phyloP scores from a whole-genome alignment of 2,797 vertebrate species.

The Centroberyx gerrardi region DNA sequence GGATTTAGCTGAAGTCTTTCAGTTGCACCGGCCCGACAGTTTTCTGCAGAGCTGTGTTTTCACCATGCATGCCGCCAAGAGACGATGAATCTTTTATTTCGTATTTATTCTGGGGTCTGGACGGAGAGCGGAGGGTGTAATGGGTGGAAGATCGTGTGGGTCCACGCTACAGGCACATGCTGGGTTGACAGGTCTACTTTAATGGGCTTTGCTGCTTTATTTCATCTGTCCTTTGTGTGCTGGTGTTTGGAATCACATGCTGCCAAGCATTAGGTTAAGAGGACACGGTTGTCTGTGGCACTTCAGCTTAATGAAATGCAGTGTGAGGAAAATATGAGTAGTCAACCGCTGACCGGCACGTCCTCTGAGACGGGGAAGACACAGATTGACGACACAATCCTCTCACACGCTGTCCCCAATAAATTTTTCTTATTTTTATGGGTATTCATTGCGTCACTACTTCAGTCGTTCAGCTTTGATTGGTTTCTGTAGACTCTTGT shows the following conservation, averaged over 20 bases:
- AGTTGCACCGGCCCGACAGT: constrained; percentile 25
- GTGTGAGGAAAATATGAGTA: constrained; percentile 8
- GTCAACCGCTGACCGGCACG: constrained; percentile 21
- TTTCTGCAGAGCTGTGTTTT: constrained; percentile 52
- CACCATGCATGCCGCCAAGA: constrained; percentile 32
- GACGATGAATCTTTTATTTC: constrained; percentile 77
- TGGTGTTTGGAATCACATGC: constrained; percentile 19
- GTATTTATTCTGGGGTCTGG: constrained; percentile 64
- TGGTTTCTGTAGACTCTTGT: not conserved
- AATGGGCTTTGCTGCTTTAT: constrained; percentile 46
- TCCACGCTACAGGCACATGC: constrained; percentile 46
- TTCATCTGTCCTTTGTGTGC: constrained; percentile 33
- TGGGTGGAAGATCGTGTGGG: constrained; percentile 19
- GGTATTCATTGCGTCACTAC: not conserved
- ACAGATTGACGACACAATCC: not conserved
- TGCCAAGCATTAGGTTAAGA: constrained; percentile 3
- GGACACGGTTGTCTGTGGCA: constrained; percentile 9
- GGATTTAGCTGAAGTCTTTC: constrained; percentile 52
- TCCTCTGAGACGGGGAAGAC: constrained; percentile 15
- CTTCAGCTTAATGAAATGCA: constrained; percentile 36
- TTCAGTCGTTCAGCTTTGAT: constrained; percentile 10
- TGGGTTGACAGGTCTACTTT: constrained; percentile 46
- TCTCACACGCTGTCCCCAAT: not conserved
- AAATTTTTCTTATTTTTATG: not conserved
- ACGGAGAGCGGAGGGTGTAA: constrained; percentile 36